Conservation (phyloP, 2,797 vertebrate species). For the Phoxinus dragarum region DNA sequence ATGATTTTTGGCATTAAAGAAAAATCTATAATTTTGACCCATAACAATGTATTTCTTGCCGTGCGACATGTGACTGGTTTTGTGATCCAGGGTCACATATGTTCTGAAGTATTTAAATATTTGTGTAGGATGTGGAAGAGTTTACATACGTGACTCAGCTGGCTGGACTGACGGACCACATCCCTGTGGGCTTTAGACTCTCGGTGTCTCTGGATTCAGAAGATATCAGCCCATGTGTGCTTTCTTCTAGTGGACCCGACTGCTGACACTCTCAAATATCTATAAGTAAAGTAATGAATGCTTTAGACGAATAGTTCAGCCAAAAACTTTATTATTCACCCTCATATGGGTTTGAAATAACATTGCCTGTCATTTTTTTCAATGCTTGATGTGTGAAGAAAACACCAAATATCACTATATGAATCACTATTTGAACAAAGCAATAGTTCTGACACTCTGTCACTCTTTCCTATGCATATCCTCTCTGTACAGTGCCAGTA, state of each 20-base stretch:
- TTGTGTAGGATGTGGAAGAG: constrained; percentile 79
- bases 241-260: constrained; percentile 35
- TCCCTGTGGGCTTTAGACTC: constrained; percentile 82
- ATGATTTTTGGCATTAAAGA: too few relatives aligned
- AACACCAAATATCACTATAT: constrained; percentile 9
- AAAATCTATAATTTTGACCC: too few relatives aligned
- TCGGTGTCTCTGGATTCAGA: constrained; percentile 71
- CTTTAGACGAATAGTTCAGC: neutral
- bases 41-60: too few relatives aligned
- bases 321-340: neutral
- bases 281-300: neutral
- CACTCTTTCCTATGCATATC: constrained; percentile 29
- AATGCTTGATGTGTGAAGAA: neutral
- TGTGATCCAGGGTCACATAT: too few relatives aligned
- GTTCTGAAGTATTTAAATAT: neutral
- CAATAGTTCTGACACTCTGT: constrained; percentile 3
- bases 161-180: constrained; percentile 83
- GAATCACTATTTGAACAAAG: constrained; percentile 5
- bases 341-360: neutral
- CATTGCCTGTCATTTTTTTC: neutral
- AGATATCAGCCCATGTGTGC: constrained; percentile 21
- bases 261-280: constrained; percentile 58
- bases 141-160: constrained; percentile 82
- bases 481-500: constrained; percentile 4
- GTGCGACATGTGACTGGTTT: too few relatives aligned